These are phyloP conservation scores for Macroramphosus scolopax DNA, from an alignment of 2,797 vertebrate species.

Conservation along the genomic window DNA sequence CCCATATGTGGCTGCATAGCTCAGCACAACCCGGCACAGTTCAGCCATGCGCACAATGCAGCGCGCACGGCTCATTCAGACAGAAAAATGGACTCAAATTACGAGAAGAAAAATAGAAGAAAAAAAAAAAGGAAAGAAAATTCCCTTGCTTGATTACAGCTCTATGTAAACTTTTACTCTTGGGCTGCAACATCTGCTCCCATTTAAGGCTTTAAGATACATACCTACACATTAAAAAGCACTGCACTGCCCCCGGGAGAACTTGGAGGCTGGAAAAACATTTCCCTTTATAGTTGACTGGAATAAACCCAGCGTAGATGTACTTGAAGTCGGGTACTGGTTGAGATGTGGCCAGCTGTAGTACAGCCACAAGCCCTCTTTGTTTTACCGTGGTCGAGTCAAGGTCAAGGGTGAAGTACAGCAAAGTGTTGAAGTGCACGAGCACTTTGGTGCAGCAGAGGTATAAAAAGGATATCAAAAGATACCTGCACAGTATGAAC, in stretches of 20 bases:
- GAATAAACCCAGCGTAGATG: slow-evolving; percentile 37
- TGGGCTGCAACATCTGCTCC: slow-evolving; percentile 77
- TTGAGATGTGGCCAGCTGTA: slow-evolving; percentile 44
- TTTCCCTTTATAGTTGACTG: slow-evolving; percentile 68
- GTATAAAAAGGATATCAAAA: slow-evolving; percentile 29
- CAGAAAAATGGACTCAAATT: slow-evolving; percentile 71
- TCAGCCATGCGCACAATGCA: slow-evolving; percentile 57
- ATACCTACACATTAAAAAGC: slow-evolving; percentile 75
- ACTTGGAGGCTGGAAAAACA: slow-evolving; percentile 63
- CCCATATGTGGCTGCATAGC: slow-evolving; percentile 76
- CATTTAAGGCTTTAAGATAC: slow-evolving; percentile 78
- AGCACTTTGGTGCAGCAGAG: background rate
- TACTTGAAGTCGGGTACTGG: slow-evolving; percentile 39
- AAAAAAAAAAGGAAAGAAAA: slow-evolving; percentile 40
- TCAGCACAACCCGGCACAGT: slow-evolving; percentile 52
- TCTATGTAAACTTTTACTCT: slow-evolving; percentile 73
- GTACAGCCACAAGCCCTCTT: slow-evolving; percentile 43
- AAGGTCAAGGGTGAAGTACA: slow-evolving; percentile 26
- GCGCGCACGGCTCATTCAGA: slow-evolving; percentile 60
- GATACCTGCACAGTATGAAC: slow-evolving; percentile 10
- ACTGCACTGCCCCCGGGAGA: slow-evolving; percentile 47
- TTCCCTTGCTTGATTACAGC: slow-evolving; percentile 74
- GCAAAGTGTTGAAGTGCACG: slow-evolving; percentile 15
- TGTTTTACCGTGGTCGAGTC: too few relatives aligned
- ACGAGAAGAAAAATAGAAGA: slow-evolving; percentile 52